Percentiles rank a stretch among this genome's conserved stretches.
These are phyloP conservation scores for Megalops atlanticus DNA, from an alignment of 2,113 vertebrate genomes.

Conservation along the genomic window DNA sequence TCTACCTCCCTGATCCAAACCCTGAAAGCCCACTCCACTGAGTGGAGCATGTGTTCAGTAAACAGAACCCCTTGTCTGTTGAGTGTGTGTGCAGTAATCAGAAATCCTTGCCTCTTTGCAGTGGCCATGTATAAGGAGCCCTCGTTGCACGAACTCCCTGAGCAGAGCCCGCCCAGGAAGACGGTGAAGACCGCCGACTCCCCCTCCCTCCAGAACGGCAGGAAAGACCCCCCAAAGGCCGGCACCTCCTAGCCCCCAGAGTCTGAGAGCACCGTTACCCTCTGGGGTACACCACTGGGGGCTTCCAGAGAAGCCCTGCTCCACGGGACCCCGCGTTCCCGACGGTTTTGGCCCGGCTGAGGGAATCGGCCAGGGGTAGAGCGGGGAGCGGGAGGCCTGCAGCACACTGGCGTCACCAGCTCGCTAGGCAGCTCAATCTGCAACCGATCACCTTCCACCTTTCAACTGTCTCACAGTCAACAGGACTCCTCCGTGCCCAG, in stretches of 20 bases:
- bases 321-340: not conserved
- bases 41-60: no score
- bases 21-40: no score
- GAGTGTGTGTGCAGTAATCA: not conserved
- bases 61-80: no score
- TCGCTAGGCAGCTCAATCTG: not conserved
- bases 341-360: no score
- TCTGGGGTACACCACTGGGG: slow-evolving; percentile 34
- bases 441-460: not conserved
- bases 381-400: not conserved
- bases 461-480: not conserved
- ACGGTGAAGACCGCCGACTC: slow-evolving; percentile 70
- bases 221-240: slow-evolving; percentile 66
- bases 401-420: not conserved
- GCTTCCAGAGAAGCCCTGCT: not conserved
- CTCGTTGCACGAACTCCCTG: slow-evolving; percentile 79
- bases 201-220: slow-evolving; percentile 64
- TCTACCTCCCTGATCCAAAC: not conserved
- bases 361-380: not conserved
- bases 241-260: slow-evolving; percentile 72
- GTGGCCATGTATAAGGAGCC: slow-evolving; percentile 87
- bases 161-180: slow-evolving; percentile 73
- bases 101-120: slow-evolving; percentile 59
- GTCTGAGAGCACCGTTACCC: slow-evolving; percentile 57
- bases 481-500: not conserved